Evolutionary conservation across 2,797 vertebrate genomes (phyloP).

Genomic region (Morelia viridis): DNA sequence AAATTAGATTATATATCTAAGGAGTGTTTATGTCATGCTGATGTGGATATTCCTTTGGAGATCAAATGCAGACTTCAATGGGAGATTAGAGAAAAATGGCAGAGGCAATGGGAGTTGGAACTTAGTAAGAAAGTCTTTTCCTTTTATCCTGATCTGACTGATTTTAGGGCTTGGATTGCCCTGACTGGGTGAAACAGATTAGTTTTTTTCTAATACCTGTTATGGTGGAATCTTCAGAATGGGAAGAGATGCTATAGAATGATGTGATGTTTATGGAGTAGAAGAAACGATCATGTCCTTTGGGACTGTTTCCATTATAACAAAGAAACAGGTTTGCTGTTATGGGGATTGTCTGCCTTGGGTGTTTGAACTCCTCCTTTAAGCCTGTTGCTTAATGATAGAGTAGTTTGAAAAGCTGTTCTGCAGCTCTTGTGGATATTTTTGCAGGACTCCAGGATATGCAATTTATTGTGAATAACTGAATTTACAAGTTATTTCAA

Average conservation of each 20-base stretch:
- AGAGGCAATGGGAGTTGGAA: background rate
- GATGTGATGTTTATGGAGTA: background rate
- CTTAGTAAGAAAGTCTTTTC: background rate
- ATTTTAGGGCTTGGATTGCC: background rate
- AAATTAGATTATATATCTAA: background rate
- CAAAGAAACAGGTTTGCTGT: background rate
- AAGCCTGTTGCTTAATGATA: background rate
- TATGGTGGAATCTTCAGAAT: background rate
- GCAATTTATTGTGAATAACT: background rate
- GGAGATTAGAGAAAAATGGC: background rate
- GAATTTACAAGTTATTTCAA: background rate
- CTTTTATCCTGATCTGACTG: background rate
- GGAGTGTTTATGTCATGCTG: background rate
- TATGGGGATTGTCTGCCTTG: too few relatives aligned
- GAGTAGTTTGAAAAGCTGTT: background rate
- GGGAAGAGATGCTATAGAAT: background rate
- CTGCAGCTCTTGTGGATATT: background rate
- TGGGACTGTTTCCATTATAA: background rate
- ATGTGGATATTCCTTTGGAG: background rate
- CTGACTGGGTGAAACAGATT: background rate
- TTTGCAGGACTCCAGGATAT: background rate
- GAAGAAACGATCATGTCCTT: background rate
- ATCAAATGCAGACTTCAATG: background rate
- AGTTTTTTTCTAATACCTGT: background rate
- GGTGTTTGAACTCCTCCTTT: too few relatives aligned